Percentiles rank a stretch among this genome's conserved stretches.
These are phyloP conservation scores for Festucalex cinctus DNA, from an alignment of 2,113 vertebrate genomes.

Conservation along the genomic window DNA sequence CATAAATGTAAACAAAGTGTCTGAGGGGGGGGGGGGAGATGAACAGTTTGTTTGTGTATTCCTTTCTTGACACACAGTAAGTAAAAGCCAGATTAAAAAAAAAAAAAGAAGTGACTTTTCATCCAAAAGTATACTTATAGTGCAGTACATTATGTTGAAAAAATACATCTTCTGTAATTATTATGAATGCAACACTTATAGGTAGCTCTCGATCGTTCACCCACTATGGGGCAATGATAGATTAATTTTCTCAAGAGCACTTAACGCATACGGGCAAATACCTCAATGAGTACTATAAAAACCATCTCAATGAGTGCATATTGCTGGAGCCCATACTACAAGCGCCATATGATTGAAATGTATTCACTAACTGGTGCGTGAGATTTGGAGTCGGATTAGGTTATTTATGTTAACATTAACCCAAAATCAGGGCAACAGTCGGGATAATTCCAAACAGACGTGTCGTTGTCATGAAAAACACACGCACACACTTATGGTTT, in stretches of 20 bases:
- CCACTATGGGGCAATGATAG: not conserved
- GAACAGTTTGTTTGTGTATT: not conserved
- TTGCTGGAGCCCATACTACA: not conserved
- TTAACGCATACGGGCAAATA: not conserved
- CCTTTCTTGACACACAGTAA: not conserved
- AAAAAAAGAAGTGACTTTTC: not conserved
- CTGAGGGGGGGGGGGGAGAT: not conserved
- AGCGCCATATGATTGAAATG: not conserved
- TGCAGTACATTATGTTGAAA: not conserved
- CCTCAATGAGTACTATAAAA: not conserved
- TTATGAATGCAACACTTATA: not conserved
- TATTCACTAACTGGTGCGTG: conserved; percentile 4
- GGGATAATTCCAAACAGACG: conserved; percentile 4
- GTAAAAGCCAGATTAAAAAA: not conserved
- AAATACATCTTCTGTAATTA: not conserved
- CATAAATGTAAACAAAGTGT: conserved; percentile 28
- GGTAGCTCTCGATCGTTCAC: not conserved
- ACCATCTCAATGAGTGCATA: not conserved
- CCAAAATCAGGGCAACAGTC: not conserved
- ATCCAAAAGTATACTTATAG: not conserved
- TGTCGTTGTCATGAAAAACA: not conserved
- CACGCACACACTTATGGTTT: not conserved
- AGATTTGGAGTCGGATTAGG: conserved; percentile 7
- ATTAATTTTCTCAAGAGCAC: not conserved
- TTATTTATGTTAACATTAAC: conserved; percentile 8